These are phyloP conservation scores for Vicugna pacos DNA, from an alignment of 2,113 vertebrate species.

Conservation along the genomic window DNA sequence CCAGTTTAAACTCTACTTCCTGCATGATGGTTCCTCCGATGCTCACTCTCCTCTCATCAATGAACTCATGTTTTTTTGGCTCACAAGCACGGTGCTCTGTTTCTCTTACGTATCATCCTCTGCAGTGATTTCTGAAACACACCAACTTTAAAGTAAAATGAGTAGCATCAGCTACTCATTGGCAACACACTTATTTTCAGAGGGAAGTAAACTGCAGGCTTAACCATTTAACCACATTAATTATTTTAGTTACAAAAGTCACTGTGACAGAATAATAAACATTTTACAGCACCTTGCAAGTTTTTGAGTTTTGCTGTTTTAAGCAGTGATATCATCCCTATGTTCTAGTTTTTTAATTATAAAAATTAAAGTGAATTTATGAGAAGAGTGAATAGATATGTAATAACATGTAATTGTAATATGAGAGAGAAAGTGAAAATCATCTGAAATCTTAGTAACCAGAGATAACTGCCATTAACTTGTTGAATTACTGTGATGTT, in stretches of 20 bases:
- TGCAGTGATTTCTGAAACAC: not conserved
- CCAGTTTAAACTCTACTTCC: not conserved
- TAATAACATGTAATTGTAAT: not conserved
- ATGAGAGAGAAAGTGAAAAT: not conserved
- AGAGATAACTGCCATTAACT: not conserved
- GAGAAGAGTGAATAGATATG: not conserved
- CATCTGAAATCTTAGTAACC: not conserved
- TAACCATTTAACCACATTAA: not conserved
- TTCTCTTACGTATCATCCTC: not conserved
- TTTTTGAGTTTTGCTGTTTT: conserved; percentile 2
- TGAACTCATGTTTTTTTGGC: not conserved
- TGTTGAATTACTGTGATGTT: not conserved
- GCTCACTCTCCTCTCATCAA: not conserved
- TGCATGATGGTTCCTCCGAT: not conserved
- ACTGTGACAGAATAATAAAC: not conserved
- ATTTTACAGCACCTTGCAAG: not conserved
- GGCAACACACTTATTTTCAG: not conserved
- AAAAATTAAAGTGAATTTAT: not conserved
- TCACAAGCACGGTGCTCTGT: not conserved
- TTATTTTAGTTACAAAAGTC: not conserved
- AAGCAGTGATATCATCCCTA: not conserved
- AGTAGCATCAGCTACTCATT: not conserved
- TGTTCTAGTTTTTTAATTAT: conserved; percentile 17
- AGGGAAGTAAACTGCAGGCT: not conserved
- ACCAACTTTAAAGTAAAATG: not conserved